A percentile compares a stretch with the other conserved stretches of the same genome.
Conservation (phyloP, 1,140 invertebrate genomes). For the Pseudoatta argentina region DNA sequence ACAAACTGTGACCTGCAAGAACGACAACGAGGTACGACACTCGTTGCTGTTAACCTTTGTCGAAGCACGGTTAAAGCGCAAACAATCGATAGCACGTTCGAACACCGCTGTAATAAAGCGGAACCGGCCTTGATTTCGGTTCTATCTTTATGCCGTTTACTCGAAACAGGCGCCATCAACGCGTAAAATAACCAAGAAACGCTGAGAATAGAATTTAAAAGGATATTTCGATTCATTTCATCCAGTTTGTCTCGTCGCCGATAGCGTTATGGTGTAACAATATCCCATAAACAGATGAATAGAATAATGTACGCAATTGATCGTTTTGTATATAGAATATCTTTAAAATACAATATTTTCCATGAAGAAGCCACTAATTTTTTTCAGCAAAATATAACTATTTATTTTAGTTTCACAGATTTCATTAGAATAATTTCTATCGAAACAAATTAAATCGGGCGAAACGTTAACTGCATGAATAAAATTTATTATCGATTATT, state of each 20-base stretch:
- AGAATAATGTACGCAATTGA: not conserved
- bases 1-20: not conserved
- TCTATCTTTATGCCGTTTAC: not conserved
- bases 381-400: not conserved
- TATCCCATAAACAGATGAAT: slow-evolving; percentile 1
- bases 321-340: not conserved
- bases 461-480: not conserved
- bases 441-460: not conserved
- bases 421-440: not conserved
- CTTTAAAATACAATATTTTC: not conserved
- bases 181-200: not conserved
- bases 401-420: not conserved
- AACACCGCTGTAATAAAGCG: not conserved
- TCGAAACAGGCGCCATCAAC: not conserved
- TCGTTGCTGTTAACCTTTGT: slow-evolving; percentile 24
- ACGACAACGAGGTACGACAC: not conserved
- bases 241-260: not conserved
- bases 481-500: not conserved
- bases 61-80: slow-evolving; percentile 39
- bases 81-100: slow-evolving; percentile 24
- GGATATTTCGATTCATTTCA: not conserved
- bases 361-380: not conserved
- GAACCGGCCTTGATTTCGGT: slow-evolving; percentile 22
- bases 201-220: not conserved
- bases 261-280: not conserved